phyloP scores from a whole-genome alignment of 2,797 vertebrate species.

The Coracias cyanogaster region DNA sequence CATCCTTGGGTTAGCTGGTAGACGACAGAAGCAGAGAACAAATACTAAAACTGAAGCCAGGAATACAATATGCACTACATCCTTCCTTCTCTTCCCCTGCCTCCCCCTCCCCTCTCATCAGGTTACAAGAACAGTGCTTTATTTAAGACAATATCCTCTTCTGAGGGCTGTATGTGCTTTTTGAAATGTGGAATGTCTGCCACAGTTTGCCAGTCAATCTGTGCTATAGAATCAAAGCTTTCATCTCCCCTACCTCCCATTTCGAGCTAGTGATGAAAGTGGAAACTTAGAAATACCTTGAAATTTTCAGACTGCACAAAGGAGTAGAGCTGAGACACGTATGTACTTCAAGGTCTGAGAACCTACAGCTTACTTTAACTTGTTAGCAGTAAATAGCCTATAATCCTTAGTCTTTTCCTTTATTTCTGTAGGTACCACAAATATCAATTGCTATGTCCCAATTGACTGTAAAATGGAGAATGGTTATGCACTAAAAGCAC shows the following conservation, averaged over 20 bases:
- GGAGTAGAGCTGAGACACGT: not conserved
- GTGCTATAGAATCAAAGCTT: not conserved
- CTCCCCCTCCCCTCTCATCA: not conserved
- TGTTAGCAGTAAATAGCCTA: not conserved
- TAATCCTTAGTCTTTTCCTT: not conserved
- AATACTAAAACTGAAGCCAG: conserved; percentile 7
- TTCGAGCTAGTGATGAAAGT: not conserved
- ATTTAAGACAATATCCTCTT: not conserved
- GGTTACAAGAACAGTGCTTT: not conserved
- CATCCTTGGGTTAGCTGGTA: not conserved
- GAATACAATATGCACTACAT: not conserved
- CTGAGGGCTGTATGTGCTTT: not conserved
- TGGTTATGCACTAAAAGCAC: not conserved
- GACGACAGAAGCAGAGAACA: not conserved
- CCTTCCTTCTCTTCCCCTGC: conserved; percentile 31
- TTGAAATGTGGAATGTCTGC: not conserved
- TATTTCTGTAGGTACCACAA: not conserved
- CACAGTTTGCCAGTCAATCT: not conserved
- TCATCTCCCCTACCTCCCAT: not conserved
- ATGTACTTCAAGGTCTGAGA: not conserved
- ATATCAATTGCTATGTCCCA: not conserved
- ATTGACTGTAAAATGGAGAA: not conserved
- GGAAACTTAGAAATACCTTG: not conserved
- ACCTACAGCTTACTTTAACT: not conserved
- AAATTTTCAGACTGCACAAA: not conserved